phyloP scores from a whole-genome alignment of 2,113 vertebrate species.

The Globicephala melas region DNA sequence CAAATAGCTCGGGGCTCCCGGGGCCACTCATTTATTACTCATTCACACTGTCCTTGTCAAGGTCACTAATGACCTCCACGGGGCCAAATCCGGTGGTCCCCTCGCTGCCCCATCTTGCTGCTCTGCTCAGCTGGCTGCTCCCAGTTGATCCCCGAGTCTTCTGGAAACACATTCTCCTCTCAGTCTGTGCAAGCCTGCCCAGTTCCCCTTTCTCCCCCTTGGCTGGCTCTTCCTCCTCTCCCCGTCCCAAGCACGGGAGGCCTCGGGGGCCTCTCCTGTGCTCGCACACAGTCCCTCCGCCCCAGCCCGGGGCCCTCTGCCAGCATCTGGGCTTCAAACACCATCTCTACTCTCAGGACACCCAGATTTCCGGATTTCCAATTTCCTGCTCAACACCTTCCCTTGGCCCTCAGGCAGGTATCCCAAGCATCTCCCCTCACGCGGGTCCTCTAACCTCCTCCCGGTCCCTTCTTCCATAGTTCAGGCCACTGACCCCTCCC shows the following conservation, averaged over 20 bases:
- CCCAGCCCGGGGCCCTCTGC: accelerated
- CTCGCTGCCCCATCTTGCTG: neutral
- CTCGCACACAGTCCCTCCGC: no score
- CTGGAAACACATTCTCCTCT: neutral
- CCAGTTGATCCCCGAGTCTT: neutral
- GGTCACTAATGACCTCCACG: neutral
- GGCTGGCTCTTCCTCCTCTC: neutral
- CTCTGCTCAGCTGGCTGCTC: neutral
- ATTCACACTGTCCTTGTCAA: neutral
- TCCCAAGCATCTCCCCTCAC: neutral
- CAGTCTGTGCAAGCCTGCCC: neutral
- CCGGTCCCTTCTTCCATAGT: no score
- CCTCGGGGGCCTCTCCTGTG: neutral
- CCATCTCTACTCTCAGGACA: neutral
- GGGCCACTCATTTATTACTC: accelerated
- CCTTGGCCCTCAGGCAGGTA: neutral
- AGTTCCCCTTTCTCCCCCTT: neutral
- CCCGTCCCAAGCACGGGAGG: accelerated
- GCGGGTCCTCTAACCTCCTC: neutral
- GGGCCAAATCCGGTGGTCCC: neutral
- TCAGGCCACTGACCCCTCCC: neutral
- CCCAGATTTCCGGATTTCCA: neutral
- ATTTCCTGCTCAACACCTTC: neutral
- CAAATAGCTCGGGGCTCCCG: neutral
- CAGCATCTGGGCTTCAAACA: neutral